phyloP scores from a whole-genome alignment of 2,113 vertebrate genomes.

The Scomber scombrus region DNA sequence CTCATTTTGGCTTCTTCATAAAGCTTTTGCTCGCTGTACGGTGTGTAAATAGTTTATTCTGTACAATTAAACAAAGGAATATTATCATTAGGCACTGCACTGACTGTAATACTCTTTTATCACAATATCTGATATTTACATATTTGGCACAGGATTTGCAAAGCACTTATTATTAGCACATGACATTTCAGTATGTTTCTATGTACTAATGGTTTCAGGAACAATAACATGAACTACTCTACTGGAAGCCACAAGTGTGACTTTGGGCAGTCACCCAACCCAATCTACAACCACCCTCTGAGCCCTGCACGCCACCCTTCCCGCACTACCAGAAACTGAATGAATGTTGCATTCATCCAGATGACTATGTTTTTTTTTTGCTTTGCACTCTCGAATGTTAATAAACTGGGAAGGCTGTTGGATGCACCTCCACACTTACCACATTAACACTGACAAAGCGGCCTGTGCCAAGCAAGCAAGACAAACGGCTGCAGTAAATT shows the following conservation, averaged over 20 bases:
- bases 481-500: conserved; percentile 76
- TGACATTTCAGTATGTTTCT: background rate
- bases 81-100: background rate
- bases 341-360: conserved; percentile 65
- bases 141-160: background rate
- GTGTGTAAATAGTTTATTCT: conserved; percentile 17
- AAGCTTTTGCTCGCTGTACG: conserved; percentile 3
- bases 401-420: conserved; percentile 55
- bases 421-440: conserved; percentile 58
- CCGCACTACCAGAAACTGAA: conserved; percentile 48
- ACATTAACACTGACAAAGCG: conserved; percentile 74
- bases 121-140: conserved; percentile 6
- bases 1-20: conserved; percentile 21
- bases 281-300: background rate
- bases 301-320: conserved; percentile 4
- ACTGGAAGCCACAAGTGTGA: conserved; percentile 11
- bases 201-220: background rate
- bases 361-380: conserved; percentile 46
- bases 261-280: conserved; percentile 29
- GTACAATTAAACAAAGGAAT: conserved; percentile 25
- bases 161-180: background rate
- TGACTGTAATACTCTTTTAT: conserved; percentile 1
- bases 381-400: conserved; percentile 53
- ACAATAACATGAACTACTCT: background rate
- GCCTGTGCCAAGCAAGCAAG: conserved; percentile 65